Conservation (phyloP, 2,797 vertebrate genomes). For the Siniperca obscura region DNA sequence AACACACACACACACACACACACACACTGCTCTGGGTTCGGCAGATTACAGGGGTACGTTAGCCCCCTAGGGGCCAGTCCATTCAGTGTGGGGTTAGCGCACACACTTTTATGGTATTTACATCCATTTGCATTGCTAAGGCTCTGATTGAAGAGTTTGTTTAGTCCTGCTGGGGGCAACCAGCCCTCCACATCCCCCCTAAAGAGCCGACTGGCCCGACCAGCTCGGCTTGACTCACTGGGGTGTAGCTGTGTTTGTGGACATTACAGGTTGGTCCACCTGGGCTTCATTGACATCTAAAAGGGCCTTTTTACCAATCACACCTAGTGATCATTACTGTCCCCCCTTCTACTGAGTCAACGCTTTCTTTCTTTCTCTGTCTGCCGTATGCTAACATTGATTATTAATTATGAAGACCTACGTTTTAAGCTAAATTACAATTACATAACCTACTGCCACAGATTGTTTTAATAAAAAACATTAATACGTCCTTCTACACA, state of each 20-base stretch:
- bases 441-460: not conserved
- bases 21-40: constrained; percentile 62
- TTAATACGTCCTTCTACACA: not conserved
- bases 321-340: constrained; percentile 21
- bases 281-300: constrained; percentile 26
- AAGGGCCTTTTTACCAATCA: constrained; percentile 10
- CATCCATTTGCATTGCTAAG: constrained; percentile 78
- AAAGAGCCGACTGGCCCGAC: constrained; percentile 29
- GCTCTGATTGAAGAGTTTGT: constrained; percentile 73
- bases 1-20: constrained; percentile 62
- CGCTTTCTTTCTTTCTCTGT: not conserved
- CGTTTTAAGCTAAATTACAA: not conserved
- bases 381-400: not conserved
- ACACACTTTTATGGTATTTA: constrained; percentile 74
- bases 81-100: constrained; percentile 59
- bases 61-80: constrained; percentile 70
- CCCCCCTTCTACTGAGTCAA: constrained; percentile 30
- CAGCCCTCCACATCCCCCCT: constrained; percentile 13
- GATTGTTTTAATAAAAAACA: not conserved
- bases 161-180: constrained; percentile 79
- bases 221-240: constrained; percentile 7
- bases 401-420: not conserved
- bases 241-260: constrained; percentile 55
- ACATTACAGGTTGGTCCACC: constrained; percentile 44
- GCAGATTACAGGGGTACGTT: constrained; percentile 80